A percentile compares a stretch with the other conserved stretches of the same genome.
Evolutionary conservation across 1,140 invertebrate species (phyloP).

Genomic region (Pseudomyrmex gracilis): DNA sequence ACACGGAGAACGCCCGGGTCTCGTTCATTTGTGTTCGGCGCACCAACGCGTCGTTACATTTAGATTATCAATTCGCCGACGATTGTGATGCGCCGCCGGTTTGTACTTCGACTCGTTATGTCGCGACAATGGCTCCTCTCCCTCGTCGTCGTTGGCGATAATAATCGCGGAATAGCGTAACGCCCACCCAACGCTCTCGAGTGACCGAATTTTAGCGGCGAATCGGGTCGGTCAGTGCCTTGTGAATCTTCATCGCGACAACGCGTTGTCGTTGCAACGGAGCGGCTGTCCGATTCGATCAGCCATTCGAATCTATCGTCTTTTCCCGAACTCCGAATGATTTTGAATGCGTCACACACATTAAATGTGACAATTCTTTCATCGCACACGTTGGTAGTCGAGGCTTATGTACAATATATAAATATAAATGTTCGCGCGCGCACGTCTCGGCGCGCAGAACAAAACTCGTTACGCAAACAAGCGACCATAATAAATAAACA

Average conservation of each 20-base stretch:
- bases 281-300: constrained; percentile 6
- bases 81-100: constrained; percentile 72
- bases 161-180: constrained; percentile 34
- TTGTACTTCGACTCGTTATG: constrained; percentile 73
- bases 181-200: constrained; percentile 21
- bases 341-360: too few relatives aligned
- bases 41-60: constrained; percentile 76
- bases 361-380: too few relatives aligned
- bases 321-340: too few relatives aligned
- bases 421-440: too few relatives aligned
- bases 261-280: too few relatives aligned
- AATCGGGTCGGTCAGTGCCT: neutral
- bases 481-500: too few relatives aligned
- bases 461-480: too few relatives aligned
- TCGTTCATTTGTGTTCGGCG: constrained; percentile 77
- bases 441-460: too few relatives aligned
- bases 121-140: constrained; percentile 67
- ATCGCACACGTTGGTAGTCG: too few relatives aligned
- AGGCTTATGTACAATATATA: too few relatives aligned
- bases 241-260: neutral
- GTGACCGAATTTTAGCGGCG: constrained; percentile 49
- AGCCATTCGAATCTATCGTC: neutral
- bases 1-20: constrained; percentile 69
- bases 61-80: constrained; percentile 73
- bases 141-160: constrained; percentile 68